Evolutionary conservation across 2,797 vertebrate species (phyloP), one percentile per base, ranked within the genome.

Genomic region (Chloroceryle amazona): DNA sequence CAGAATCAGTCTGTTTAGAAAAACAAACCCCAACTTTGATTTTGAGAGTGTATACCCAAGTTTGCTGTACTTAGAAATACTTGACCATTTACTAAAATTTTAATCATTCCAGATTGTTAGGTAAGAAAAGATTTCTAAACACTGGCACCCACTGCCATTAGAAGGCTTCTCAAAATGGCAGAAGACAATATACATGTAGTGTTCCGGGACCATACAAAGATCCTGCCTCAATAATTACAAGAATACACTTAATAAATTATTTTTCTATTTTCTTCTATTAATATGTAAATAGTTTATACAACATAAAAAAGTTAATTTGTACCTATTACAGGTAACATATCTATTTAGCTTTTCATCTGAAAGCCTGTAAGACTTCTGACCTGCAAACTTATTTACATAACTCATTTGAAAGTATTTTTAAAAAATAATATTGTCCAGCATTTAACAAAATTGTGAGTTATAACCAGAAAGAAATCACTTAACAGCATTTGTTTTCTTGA

Each of bases 201-300:
- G 75, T 96, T 94, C 89, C 66, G 85, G 62, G 97, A 94, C 71
- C 41, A 0, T 87, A 92, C 41, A 96, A 95, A 97, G 91, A 96
- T 84, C 81, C 89, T 92, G 92, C 76, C 90, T 90, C 93, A 86
- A 84, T 72, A 80, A 94, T 91, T 92, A 51, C 42, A 96, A 92
- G 89, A 98, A 96, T 66, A 92, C 58, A 98, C 58, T 94, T 97
- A 94, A 98, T 96, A 98, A 98, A 97, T 96, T 98, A 98, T 94
- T 97, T 96, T 90, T 86, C 81, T 80, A 39, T 87, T 93, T 86
- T 96, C 39, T 85, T 89, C 90, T 90, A 88, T 97, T 97, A 92
- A 95, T 97, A 97, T 97, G 94, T 83, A 98, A 97, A 96, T 87
- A 97, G 85, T 97, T 95, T 96, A 97, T 65, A 95, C 94, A 97